Evolutionary conservation across 2,113 vertebrate genomes (phyloP), one percentile per base, ranked within the genome.

Genomic region (Cheirogaleus medius): DNA sequence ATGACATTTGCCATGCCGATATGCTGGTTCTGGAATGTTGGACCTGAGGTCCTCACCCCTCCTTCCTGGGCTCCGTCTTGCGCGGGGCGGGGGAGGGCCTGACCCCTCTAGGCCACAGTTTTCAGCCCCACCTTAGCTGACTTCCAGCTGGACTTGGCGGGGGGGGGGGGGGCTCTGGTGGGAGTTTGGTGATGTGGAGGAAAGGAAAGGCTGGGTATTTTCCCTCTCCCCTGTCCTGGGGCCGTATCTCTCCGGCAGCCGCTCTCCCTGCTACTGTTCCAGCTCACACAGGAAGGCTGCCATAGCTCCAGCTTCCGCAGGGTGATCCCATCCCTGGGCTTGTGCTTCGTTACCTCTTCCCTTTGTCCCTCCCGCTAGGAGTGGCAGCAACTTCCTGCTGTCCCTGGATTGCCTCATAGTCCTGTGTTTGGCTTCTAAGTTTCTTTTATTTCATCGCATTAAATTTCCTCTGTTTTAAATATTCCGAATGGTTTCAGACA

Each of bases 301-400:
- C 20, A 0, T 8, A 17, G 37, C 42, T 82, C 87, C 88, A 29
- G 73, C 76, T 97, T 97, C 96, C 96, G 74, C 68, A 82, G 93
- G 89, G 64, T 27, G 68, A 86, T 78, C 78, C 80, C 37, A 58
- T 56, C 92, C 54, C 93, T 49, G 91, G 58, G 64, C 85, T 90
- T 49, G 27, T 23, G 49, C n/a, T 63, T 44, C 87, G 74, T 80
- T 74, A 34, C 87, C 95, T 82, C 74, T 84, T 54, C 71, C 42
- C 60, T 87, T 85, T 94, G 91, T 95, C 82, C 74, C 93, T 97
- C 82, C 37, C 87, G 91, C 87, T 86, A 92, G 96, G 96, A 96
- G 91, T 83, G 94, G 93, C 60, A 0, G 89, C 4, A 18, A 89
- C 82, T 94, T 97, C 95, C 96, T 97, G 93, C 95, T 49, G 23